Evolutionary conservation across 2,113 vertebrate genomes (phyloP).

Genomic region (Vulpes lagopus): DNA sequence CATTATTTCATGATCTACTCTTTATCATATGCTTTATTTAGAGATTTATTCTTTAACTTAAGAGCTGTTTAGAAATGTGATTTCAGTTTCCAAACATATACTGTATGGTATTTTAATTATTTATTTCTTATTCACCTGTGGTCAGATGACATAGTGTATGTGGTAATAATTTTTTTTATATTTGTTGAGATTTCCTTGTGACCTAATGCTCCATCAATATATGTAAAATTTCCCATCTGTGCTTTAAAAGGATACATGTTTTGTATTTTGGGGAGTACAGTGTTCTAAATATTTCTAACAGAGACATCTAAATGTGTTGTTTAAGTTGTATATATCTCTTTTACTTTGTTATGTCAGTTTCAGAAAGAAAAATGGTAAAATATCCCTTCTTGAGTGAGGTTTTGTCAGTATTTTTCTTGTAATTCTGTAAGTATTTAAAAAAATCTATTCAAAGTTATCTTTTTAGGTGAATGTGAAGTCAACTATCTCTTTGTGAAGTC

Average conservation of each 20-base stretch:
- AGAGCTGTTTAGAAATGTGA: neutral
- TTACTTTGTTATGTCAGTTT: conserved; percentile 43
- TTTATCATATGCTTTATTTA: neutral
- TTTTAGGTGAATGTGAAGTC: neutral
- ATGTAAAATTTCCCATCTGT: neutral
- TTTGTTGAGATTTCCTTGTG: conserved; percentile 26
- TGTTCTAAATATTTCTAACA: conserved; percentile 25
- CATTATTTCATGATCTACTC: conserved; percentile 5
- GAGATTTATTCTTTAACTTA: conserved; percentile 44
- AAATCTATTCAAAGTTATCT: neutral
- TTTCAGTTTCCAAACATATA: neutral
- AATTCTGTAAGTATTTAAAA: conserved; percentile 34
- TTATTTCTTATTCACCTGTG: neutral
- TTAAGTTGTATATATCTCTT: neutral
- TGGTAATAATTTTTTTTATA: neutral
- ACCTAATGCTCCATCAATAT: neutral
- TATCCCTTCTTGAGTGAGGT: neutral
- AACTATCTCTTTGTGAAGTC: neutral
- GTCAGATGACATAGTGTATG: neutral
- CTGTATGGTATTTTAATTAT: neutral
- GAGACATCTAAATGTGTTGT: neutral
- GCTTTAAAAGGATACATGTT: neutral
- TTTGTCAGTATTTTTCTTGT: conserved; percentile 32
- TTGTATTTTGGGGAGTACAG: neutral
- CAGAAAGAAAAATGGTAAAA: neutral